Base-by-base conservation (phyloP, 2,888 invertebrate genomes). In the Eupithecia pulchellata region DNA sequence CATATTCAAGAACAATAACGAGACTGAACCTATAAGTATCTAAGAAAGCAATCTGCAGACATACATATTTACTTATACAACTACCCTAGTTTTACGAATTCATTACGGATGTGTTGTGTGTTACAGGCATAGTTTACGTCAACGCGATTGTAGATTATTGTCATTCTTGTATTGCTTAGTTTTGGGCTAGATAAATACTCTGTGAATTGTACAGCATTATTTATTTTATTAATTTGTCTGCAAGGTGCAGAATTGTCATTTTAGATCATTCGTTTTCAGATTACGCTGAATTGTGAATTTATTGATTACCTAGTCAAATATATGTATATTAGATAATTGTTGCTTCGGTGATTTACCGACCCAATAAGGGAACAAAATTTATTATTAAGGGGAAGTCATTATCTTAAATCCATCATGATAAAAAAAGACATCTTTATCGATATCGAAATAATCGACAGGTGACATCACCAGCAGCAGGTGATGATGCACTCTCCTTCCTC, bases 1-100 rank as follows among this genome's bases (percentile, higher is more conserved):
- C 89, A 91, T 91, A 90, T 89, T 82, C 79, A 83, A 81, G 79
- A 84, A 85, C 83, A 84, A 82, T 84, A 86, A 82, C 83, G 73
- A 79, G 68, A 75, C 78, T 76, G 75, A 75, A 71, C 72, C 72
- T 78, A 71, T 47, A 75, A 68, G 73, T 75, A 79, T 75, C 76
- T 74, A 76, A 72, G 71, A 73, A 74, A 65, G 68, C 72, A 32
- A 32, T 32, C 32, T 65, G 70, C 62, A 66, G 68, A 75, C 69
- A 67, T n/a, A n/a, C n/a, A n/a, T n/a, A n/a, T n/a, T n/a, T n/a
- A n/a, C n/a, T n/a, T n/a, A n/a, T n/a, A n/a, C n/a, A n/a, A n/a
- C n/a, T n/a, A n/a, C n/a, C n/a, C n/a, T n/a, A n/a, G n/a, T n/a
- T n/a, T n/a, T n/a, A n/a, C n/a, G n/a, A n/a, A n/a, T n/a, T n/a